phyloP scores from a whole-genome alignment of 1,140 invertebrate species.

The Bombus pascuorum region DNA sequence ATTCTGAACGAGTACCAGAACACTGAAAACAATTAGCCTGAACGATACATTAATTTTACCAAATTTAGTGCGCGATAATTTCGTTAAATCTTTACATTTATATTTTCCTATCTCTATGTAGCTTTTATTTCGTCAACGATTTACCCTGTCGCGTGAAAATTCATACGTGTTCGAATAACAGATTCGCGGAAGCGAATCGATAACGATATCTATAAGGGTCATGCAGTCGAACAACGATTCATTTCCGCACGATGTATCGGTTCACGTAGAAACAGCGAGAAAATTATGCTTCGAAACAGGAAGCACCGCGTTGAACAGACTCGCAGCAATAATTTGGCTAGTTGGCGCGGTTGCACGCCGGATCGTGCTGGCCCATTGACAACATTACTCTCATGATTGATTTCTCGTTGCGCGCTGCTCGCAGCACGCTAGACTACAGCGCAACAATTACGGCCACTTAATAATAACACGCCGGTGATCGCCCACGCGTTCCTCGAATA shows the following conservation, averaged over 20 bases:
- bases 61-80: too few relatives aligned
- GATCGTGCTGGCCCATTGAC: slow-evolving; percentile 21
- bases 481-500: slow-evolving; percentile 18
- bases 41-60: too few relatives aligned
- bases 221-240: slow-evolving; percentile 28
- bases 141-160: too few relatives aligned
- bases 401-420: slow-evolving; percentile 25
- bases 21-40: too few relatives aligned
- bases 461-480: slow-evolving; percentile 31
- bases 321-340: slow-evolving; percentile 44
- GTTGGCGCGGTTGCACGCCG: neutral
- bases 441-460: slow-evolving; percentile 47
- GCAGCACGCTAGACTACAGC: neutral
- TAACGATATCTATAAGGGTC: neutral
- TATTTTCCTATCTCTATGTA: too few relatives aligned
- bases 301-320: slow-evolving; percentile 35
- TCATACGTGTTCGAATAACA: neutral
- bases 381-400: slow-evolving; percentile 53
- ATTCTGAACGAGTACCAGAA: too few relatives aligned
- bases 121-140: too few relatives aligned
- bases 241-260: slow-evolving; percentile 36
- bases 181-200: neutral
- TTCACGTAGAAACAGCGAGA: slow-evolving; percentile 27
- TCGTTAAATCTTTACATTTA: too few relatives aligned
- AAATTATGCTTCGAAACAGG: slow-evolving; percentile 41